Evolutionary conservation across 2,113 vertebrate genomes (phyloP).

Genomic region (Reinhardtius hippoglossoides): DNA sequence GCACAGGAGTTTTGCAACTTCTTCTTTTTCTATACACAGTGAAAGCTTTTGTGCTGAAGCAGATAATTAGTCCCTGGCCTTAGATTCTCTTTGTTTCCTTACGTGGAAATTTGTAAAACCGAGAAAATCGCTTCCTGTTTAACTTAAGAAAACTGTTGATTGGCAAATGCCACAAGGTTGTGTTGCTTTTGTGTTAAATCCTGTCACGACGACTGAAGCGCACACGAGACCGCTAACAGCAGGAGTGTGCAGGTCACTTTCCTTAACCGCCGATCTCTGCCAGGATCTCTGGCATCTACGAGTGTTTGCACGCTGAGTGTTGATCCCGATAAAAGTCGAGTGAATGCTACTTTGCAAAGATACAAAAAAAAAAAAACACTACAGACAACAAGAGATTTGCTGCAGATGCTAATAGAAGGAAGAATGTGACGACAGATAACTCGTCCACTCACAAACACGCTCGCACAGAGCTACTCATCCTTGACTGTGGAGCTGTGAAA

Average conservation of each 20-base stretch:
- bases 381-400: slow-evolving; percentile 29
- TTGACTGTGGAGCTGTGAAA: slow-evolving; percentile 65
- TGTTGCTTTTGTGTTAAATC: too few relatives aligned
- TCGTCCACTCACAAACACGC: neutral
- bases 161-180: too few relatives aligned
- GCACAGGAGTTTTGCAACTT: neutral
- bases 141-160: too few relatives aligned
- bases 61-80: neutral
- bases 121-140: too few relatives aligned
- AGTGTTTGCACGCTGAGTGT: neutral
- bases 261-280: too few relatives aligned
- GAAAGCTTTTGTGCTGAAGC: neutral
- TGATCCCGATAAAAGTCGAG: too few relatives aligned
- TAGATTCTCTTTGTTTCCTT: neutral
- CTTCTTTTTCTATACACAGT: neutral
- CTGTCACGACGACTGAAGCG: too few relatives aligned
- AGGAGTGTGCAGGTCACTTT: neutral
- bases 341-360: neutral
- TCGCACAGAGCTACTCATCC: slow-evolving; percentile 47
- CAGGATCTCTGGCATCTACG: neutral
- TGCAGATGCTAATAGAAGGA: neutral
- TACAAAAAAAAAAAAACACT: slow-evolving; percentile 26
- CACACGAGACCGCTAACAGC: too few relatives aligned
- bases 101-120: too few relatives aligned
- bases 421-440: slow-evolving; percentile 18